Percentiles rank a stretch among this genome's conserved stretches.
phyloP scores from a whole-genome alignment of 2,113 vertebrate genomes.

The Gorilla gorilla region DNA sequence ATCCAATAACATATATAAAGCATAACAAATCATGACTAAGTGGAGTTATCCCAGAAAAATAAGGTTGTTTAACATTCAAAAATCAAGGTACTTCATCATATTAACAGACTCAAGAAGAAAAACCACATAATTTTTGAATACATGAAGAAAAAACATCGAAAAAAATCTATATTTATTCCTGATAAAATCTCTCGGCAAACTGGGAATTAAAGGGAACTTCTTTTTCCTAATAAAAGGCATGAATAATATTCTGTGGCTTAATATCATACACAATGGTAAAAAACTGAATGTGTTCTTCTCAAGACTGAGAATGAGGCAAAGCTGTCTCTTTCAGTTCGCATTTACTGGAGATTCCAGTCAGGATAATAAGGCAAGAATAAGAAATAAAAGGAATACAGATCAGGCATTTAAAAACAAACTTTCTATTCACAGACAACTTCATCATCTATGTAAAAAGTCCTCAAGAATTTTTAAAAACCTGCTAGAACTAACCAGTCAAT shows the following conservation, averaged over 20 bases:
- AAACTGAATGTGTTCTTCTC: background rate
- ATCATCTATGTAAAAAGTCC: background rate
- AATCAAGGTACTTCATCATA: background rate
- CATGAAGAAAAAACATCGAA: background rate
- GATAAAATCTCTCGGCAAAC: background rate
- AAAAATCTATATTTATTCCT: background rate
- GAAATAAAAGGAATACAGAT: background rate
- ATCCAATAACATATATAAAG: background rate
- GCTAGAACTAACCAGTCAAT: background rate
- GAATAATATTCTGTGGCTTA: background rate
- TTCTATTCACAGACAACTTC: background rate
- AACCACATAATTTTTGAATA: background rate
- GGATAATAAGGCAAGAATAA: background rate
- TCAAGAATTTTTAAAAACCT: background rate
- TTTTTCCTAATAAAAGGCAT: background rate
- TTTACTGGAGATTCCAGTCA: background rate
- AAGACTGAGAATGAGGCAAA: background rate
- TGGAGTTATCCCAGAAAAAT: background rate
- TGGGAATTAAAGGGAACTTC: background rate
- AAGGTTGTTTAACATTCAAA: background rate
- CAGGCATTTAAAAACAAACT: background rate
- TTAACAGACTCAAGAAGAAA: background rate
- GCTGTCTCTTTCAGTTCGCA: background rate
- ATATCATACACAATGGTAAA: background rate
- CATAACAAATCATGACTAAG: background rate